Percentiles rank a stretch among this genome's conserved stretches.
Evolutionary conservation across 2,113 vertebrate genomes (phyloP).

Genomic region (Phalacrocorax aristotelis): DNA sequence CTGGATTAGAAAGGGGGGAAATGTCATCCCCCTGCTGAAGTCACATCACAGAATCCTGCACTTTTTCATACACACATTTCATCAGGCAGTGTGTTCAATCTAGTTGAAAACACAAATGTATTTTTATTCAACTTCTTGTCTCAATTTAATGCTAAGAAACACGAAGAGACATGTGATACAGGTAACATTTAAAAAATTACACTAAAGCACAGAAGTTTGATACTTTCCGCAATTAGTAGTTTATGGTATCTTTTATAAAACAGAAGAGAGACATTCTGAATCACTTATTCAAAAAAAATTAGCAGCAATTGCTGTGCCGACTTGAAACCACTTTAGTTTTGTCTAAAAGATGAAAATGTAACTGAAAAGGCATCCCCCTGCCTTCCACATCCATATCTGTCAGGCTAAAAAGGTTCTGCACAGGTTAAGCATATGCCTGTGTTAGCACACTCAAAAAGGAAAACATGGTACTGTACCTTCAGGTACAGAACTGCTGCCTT

Average conservation of each 20-base stretch:
- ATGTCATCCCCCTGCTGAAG: neutral
- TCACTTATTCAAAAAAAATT: neutral
- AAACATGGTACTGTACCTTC: rapidly evolving
- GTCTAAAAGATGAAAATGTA: neutral
- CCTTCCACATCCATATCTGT: neutral
- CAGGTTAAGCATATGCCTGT: neutral
- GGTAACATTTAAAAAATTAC: neutral
- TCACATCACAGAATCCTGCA: neutral
- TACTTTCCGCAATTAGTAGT: neutral
- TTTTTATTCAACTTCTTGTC: neutral
- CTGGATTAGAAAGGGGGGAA: neutral
- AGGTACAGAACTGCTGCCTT: neutral
- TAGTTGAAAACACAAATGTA: neutral
- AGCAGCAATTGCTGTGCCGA: neutral
- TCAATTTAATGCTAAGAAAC: neutral
- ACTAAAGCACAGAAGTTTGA: neutral
- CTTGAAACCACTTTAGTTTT: neutral
- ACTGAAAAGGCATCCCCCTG: neutral
- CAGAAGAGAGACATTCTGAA: neutral
- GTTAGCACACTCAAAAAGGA: neutral
- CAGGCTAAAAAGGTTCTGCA: neutral
- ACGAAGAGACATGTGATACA: neutral
- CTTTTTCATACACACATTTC: neutral
- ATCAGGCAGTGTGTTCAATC: neutral
- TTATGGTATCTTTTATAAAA: neutral